Conservation (phyloP, 2,797 vertebrate genomes). For the Pempheris klunzingeri region DNA sequence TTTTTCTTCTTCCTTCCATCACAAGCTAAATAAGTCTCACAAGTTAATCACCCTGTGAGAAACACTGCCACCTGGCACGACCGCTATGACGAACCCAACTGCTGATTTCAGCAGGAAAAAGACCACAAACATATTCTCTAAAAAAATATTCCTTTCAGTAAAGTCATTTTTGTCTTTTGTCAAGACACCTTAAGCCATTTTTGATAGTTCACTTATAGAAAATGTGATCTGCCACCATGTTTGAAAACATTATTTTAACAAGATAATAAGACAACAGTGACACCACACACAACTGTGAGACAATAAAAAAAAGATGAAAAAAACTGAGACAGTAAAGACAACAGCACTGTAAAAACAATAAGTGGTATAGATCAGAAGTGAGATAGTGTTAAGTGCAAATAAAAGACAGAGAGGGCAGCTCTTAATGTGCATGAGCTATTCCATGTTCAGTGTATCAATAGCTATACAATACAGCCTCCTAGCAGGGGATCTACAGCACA, state of each 20-base stretch:
- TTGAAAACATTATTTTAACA: conserved; percentile 53
- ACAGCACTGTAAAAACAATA: conserved; percentile 45
- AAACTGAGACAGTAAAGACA: conserved; percentile 36
- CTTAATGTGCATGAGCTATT: conserved; percentile 6
- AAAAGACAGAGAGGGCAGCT: conserved; percentile 34
- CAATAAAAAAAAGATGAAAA: conserved; percentile 53
- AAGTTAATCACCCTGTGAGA: background rate
- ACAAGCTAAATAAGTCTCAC: background rate
- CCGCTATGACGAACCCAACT: background rate
- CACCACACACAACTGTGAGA: conserved; percentile 21
- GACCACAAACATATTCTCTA: background rate
- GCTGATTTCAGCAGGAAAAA: background rate
- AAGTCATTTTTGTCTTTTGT: background rate
- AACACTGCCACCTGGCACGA: background rate
- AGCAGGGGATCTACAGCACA: conserved; percentile 20
- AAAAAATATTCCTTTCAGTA: background rate
- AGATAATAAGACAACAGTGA: conserved; percentile 26
- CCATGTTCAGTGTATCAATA: conserved; percentile 30
- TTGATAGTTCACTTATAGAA: conserved; percentile 44
- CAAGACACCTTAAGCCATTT: conserved; percentile 10
- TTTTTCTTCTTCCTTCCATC: background rate
- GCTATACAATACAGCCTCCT: background rate
- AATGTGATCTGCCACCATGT: conserved; percentile 46
- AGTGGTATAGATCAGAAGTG: conserved; percentile 54
- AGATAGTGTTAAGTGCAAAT: conserved; percentile 24